phyloP scores from a whole-genome alignment of 30 jellyfish, hydroid and myxozoan genomes.

The Aurelia coerulea region DNA sequence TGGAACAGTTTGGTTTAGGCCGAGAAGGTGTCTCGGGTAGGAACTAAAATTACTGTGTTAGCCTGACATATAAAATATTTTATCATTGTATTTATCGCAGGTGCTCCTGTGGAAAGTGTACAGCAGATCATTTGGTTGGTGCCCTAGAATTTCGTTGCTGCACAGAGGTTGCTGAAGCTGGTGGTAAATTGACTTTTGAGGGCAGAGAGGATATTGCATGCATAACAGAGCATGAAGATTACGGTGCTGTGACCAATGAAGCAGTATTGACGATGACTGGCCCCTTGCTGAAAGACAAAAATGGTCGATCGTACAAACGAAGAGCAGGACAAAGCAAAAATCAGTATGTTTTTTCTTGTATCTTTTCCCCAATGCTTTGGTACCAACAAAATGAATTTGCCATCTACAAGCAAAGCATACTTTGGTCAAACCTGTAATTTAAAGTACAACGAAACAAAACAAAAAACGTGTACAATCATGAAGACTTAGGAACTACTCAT shows the following conservation, averaged over 20 bases:
- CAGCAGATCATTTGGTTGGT: constrained; percentile 29
- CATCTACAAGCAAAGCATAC: constrained; percentile 7
- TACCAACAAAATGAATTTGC: constrained; percentile 8
- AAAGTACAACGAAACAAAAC: too few species aligned
- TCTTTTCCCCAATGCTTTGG: constrained; percentile 6
- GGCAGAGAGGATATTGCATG: constrained; percentile 24
- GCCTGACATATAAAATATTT: neutral
- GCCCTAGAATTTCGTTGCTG: constrained; percentile 53
- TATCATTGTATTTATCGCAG: constrained; percentile 7
- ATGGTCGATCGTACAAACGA: constrained; percentile 20
- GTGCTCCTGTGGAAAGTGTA: constrained; percentile 35
- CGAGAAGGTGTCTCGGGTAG: neutral
- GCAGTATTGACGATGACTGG: constrained; percentile 26
- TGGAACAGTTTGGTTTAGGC: neutral
- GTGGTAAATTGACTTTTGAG: constrained; percentile 14
- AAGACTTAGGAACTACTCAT: too few species aligned
- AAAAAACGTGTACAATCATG: too few species aligned
- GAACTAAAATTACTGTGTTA: neutral
- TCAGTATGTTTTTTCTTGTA: constrained; percentile 21
- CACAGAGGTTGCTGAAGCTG: constrained; percentile 39
- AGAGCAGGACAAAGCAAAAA: constrained; percentile 29
- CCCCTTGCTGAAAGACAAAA: constrained; percentile 34
- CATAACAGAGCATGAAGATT: constrained; percentile 20
- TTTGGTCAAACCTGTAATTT: neutral
- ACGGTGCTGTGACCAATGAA: constrained; percentile 28